Percentiles rank a stretch among this genome's conserved stretches.
Conservation (phyloP, 2,113 vertebrate species). For the Scopus umbretta region DNA sequence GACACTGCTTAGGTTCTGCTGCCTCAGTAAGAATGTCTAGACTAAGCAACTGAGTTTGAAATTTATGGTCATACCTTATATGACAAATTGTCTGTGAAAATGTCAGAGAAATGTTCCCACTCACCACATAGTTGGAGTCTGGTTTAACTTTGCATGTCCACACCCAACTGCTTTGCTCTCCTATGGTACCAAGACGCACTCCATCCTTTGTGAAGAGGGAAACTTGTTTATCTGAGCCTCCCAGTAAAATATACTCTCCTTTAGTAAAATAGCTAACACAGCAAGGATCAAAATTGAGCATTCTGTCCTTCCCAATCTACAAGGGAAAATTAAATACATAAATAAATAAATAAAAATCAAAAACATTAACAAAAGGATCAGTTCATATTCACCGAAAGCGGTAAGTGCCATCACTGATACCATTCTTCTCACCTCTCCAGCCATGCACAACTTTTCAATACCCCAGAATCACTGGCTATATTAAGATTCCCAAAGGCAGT, state of each 20-base stretch:
- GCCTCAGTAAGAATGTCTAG: neutral
- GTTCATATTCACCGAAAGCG: neutral
- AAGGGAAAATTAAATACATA: neutral
- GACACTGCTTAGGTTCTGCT: neutral
- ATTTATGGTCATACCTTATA: neutral
- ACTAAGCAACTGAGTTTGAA: neutral
- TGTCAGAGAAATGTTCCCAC: neutral
- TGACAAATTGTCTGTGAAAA: neutral
- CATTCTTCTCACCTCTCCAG: neutral
- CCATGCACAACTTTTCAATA: neutral
- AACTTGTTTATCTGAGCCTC: conserved; percentile 92
- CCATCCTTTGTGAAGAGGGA: conserved; percentile 96
- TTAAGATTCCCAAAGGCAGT: neutral
- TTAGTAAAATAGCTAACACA: conserved; percentile 95
- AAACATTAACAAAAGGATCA: neutral
- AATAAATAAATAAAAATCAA: neutral
- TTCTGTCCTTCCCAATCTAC: conserved; percentile 91
- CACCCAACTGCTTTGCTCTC: conserved; percentile 93
- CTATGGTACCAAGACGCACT: conserved; percentile 86
- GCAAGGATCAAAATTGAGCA: conserved; percentile 91
- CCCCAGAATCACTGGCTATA: neutral
- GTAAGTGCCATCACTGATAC: neutral
- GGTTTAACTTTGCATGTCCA: conserved; percentile 94
- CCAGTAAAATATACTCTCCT: conserved; percentile 92
- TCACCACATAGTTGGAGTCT: conserved; percentile 96